phyloP scores from a whole-genome alignment of 2,113 vertebrate species.

The Solea solea region DNA sequence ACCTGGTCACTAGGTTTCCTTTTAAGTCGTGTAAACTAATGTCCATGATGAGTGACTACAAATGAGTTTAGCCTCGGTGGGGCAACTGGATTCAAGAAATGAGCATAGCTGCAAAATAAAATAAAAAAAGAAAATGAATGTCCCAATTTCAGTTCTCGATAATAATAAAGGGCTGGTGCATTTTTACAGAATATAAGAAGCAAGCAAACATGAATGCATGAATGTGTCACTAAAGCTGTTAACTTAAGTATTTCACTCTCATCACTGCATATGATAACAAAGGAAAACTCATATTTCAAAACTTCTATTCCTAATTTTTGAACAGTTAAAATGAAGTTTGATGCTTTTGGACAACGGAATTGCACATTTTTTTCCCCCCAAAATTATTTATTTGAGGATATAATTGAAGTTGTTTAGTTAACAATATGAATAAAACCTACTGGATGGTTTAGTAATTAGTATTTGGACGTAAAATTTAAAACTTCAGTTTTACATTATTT shows the following conservation, averaged over 20 bases:
- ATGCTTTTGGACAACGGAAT: too few relatives aligned
- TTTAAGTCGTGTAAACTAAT: slow-evolving; percentile 25
- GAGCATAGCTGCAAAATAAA: slow-evolving; percentile 11
- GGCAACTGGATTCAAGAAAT: slow-evolving; percentile 29
- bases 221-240: slow-evolving; percentile 7
- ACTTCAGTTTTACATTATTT: too few relatives aligned
- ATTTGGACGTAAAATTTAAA: not conserved
- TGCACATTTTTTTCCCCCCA: too few relatives aligned
- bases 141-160: slow-evolving; percentile 6
- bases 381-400: not conserved
- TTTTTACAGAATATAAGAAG: slow-evolving; percentile 32
- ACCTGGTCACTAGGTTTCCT: slow-evolving; percentile 3
- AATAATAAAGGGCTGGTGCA: slow-evolving; percentile 42
- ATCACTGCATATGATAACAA: not conserved
- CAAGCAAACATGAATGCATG: slow-evolving; percentile 25
- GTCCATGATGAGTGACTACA: slow-evolving; percentile 32
- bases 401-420: not conserved
- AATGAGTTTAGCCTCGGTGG: slow-evolving; percentile 31
- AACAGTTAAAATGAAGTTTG: too few relatives aligned
- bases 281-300: too few relatives aligned
- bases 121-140: not conserved
- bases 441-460: not conserved
- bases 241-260: slow-evolving; percentile 13
- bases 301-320: too few relatives aligned
- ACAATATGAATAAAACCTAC: not conserved